Evolutionary conservation across 2,113 vertebrate species (phyloP).

Genomic region (Caracal caracal): DNA sequence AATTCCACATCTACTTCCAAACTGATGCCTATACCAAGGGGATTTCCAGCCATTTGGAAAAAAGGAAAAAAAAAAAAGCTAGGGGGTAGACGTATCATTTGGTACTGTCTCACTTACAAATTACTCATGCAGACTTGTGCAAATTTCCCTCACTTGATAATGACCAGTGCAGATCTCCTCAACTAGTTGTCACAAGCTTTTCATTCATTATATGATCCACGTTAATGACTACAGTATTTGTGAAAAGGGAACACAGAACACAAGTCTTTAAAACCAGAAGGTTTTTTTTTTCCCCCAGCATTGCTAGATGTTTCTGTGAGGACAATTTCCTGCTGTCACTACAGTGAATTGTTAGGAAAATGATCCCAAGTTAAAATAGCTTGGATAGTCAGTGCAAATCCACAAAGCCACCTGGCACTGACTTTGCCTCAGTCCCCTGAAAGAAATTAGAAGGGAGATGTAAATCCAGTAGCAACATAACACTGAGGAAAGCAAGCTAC

Average conservation of each 20-base stretch:
- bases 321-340: constrained; percentile 24
- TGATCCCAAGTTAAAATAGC: not conserved
- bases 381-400: not conserved
- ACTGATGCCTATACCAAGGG: constrained; percentile 51
- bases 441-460: not conserved
- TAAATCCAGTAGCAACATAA: not conserved
- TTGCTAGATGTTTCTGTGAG: not conserved
- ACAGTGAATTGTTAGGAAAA: constrained; percentile 23
- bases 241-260: not conserved
- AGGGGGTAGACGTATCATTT: constrained; percentile 12
- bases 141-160: constrained; percentile 24
- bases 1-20: constrained; percentile 69
- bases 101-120: constrained; percentile 64
- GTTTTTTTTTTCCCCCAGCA: not conserved
- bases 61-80: not conserved
- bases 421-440: not conserved
- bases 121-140: constrained; percentile 22
- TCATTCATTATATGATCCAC: not conserved
- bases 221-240: constrained; percentile 10
- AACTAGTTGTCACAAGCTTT: not conserved
- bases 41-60: constrained; percentile 35
- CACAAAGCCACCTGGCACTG: not conserved
- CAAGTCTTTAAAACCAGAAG: not conserved
- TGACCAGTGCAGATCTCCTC: constrained; percentile 35
- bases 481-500: not conserved